Evolutionary conservation across 2,797 vertebrate species (phyloP).

Genomic region (Gobionotothen gibberifrons): DNA sequence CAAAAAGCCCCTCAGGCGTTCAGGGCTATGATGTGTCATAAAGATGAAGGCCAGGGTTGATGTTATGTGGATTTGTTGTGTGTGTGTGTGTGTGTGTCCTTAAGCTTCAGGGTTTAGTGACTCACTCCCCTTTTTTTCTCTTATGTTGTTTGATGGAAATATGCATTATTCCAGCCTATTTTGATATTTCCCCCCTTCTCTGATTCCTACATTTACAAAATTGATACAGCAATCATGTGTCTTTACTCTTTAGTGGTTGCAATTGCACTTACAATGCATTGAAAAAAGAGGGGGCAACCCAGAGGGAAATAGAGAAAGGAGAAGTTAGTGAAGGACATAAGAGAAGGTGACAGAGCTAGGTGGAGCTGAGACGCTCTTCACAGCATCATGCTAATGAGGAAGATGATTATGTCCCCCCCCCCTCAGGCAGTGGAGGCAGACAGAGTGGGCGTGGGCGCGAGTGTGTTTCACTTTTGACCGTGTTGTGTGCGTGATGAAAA

Average conservation of each 20-base stretch:
- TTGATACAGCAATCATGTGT: background rate
- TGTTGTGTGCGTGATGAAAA: slow-evolving; percentile 15
- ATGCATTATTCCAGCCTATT: background rate
- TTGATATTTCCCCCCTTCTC: background rate
- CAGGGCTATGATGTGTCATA: slow-evolving; percentile 39
- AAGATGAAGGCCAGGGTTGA: slow-evolving; percentile 38
- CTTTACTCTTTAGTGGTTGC: slow-evolving; percentile 27
- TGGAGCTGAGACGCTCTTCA: slow-evolving; percentile 64
- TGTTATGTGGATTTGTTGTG: slow-evolving; percentile 23
- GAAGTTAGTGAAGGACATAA: slow-evolving; percentile 48
- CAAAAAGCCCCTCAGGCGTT: slow-evolving; percentile 12
- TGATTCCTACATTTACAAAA: slow-evolving; percentile 11
- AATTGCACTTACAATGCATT: slow-evolving; percentile 19
- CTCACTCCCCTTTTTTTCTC: slow-evolving; percentile 22
- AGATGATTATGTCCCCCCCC: slow-evolving; percentile 67
- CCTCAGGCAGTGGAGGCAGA: slow-evolving; percentile 63
- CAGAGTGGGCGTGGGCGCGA: slow-evolving; percentile 46
- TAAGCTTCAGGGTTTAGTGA: slow-evolving; percentile 37
- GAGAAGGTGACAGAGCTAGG: slow-evolving; percentile 53
- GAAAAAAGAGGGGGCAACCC: background rate
- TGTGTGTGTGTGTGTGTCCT: background rate
- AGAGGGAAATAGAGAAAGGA: slow-evolving; percentile 1
- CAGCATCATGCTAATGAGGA: slow-evolving; percentile 73
- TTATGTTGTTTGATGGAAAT: slow-evolving; percentile 6
- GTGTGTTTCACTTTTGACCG: slow-evolving; percentile 48